Evolutionary conservation across 2,113 vertebrate genomes (phyloP).

Genomic region (Boleophthalmus pectinirostris): DNA sequence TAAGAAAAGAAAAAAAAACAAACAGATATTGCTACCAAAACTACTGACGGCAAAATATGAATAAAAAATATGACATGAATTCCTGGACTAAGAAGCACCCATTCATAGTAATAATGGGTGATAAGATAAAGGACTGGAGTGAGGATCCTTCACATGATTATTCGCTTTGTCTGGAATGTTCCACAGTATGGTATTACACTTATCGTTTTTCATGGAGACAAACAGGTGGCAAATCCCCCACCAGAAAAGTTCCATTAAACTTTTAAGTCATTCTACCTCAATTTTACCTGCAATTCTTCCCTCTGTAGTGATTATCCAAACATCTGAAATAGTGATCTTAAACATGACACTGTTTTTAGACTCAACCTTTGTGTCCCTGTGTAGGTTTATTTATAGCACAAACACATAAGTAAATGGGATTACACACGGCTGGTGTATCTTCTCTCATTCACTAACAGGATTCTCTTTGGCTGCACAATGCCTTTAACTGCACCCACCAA

Average conservation of each 20-base stretch:
- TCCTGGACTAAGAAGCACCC: too few relatives aligned
- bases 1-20: background rate
- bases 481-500: constrained; percentile 30
- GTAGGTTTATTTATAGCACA: background rate
- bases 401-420: constrained; percentile 4
- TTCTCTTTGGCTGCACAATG: constrained; percentile 24
- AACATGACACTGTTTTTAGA: background rate
- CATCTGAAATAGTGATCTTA: too few relatives aligned
- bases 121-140: too few relatives aligned
- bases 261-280: too few relatives aligned
- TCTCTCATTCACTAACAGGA: constrained; percentile 17
- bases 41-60: background rate
- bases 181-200: too few relatives aligned
- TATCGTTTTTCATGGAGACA: background rate
- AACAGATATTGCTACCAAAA: background rate
- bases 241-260: too few relatives aligned
- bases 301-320: too few relatives aligned
- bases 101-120: too few relatives aligned
- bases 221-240: background rate
- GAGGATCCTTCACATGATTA: too few relatives aligned
- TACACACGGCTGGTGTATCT: background rate
- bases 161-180: too few relatives aligned
- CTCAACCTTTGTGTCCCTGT: background rate
- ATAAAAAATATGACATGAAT: too few relatives aligned
- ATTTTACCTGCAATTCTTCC: background rate